phyloP scores from a whole-genome alignment of 2,888 invertebrate genomes.

The Coecobrya sp. region DNA sequence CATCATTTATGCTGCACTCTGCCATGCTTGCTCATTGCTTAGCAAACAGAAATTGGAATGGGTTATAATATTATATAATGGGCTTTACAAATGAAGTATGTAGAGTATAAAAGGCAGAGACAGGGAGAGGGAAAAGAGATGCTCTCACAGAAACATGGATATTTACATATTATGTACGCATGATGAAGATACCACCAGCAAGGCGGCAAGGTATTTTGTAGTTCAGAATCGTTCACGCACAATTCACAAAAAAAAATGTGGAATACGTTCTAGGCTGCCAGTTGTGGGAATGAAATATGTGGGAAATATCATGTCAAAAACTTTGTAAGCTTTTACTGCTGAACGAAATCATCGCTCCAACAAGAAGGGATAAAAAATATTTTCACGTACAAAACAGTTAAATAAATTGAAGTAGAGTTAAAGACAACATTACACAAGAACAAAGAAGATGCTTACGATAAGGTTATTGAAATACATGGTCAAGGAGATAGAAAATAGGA shows the following conservation, averaged over 20 bases:
- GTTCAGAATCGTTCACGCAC: not conserved
- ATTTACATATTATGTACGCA: not conserved
- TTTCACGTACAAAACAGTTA: no score
- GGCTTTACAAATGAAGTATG: constrained; percentile 27
- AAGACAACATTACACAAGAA: no score
- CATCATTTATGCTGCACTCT: not conserved
- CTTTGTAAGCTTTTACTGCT: no score
- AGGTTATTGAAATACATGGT: not conserved
- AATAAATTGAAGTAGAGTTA: no score
- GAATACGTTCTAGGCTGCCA: not conserved
- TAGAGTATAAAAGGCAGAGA: not conserved
- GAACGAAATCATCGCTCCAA: no score
- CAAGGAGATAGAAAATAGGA: not conserved
- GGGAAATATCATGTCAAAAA: no score
- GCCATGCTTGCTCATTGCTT: not conserved
- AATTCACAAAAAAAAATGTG: no score
- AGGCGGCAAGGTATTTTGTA: constrained; percentile 11
- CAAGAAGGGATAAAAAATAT: not conserved
- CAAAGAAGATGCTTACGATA: no score
- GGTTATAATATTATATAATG: constrained; percentile 9
- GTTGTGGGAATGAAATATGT: not conserved
- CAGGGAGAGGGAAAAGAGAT: not conserved
- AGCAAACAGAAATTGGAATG: constrained; percentile 44
- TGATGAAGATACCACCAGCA: constrained; percentile 8
- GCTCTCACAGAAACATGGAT: not conserved